phyloP scores from a whole-genome alignment of 1,140 invertebrate genomes.

The Asobara japonica region DNA sequence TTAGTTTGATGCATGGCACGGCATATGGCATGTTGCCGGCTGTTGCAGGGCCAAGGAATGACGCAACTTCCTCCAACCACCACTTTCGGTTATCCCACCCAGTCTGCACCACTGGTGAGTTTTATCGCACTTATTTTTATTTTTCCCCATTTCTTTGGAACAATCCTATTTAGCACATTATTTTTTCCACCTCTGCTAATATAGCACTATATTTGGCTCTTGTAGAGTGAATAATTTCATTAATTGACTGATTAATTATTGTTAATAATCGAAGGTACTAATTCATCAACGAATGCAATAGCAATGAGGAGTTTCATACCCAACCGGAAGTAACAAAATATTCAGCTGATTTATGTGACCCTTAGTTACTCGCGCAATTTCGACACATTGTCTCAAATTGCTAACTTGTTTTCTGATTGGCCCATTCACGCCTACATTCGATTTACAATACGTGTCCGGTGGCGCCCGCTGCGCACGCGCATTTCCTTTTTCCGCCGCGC shows the following conservation, averaged over 20 bases:
- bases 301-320: too few relatives aligned
- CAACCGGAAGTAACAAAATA: too few relatives aligned
- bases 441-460: too few relatives aligned
- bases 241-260: neutral
- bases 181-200: neutral
- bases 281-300: neutral
- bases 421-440: too few relatives aligned
- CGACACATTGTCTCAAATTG: too few relatives aligned
- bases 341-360: too few relatives aligned
- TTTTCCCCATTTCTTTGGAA: neutral
- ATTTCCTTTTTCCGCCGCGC: too few relatives aligned
- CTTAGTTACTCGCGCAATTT: too few relatives aligned
- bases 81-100: conserved; percentile 56
- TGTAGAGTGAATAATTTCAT: neutral
- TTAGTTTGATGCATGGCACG: conserved; percentile 63
- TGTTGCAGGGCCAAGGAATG: conserved; percentile 68
- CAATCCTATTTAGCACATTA: conserved; percentile 1
- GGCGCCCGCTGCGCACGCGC: too few relatives aligned
- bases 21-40: conserved; percentile 65
- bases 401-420: too few relatives aligned
- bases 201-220: neutral
- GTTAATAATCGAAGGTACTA: neutral
- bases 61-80: conserved; percentile 61
- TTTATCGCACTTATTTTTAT: conserved; percentile 30
- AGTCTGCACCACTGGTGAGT: conserved; percentile 61